Evolutionary conservation across 1,140 invertebrate genomes (phyloP).

Genomic region (Theocolax elegans): DNA sequence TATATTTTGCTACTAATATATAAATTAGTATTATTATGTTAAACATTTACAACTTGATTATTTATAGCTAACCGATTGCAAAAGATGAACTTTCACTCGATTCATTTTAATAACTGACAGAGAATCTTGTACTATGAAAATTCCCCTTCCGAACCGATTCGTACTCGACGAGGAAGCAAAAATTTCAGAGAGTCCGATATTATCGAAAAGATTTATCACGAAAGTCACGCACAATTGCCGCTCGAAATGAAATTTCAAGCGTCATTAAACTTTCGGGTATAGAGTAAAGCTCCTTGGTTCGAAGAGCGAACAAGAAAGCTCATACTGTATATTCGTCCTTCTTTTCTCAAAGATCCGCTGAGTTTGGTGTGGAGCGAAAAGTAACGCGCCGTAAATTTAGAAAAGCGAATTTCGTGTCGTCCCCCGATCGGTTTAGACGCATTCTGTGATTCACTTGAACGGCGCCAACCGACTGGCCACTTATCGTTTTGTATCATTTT

Average conservation of each 20-base stretch:
- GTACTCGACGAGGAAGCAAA: background rate
- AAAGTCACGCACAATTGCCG: background rate
- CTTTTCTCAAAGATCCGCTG: background rate
- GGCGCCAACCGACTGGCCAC: too few species aligned
- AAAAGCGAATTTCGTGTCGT: background rate
- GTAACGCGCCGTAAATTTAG: conserved; percentile 6
- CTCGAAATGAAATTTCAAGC: conserved; percentile 35
- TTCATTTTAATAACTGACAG: background rate
- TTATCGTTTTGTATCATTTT: background rate
- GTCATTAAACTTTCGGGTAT: conserved; percentile 10
- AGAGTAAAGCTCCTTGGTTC: too few species aligned
- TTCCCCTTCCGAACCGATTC: background rate
- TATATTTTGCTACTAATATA: too few species aligned
- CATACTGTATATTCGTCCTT: background rate
- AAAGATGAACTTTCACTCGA: background rate
- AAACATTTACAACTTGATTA: too few species aligned
- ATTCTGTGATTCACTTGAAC: background rate
- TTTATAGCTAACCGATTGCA: too few species aligned
- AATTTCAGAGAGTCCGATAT: background rate
- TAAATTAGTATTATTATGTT: too few species aligned
- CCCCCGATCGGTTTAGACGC: too few species aligned
- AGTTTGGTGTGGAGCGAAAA: background rate
- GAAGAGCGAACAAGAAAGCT: too few species aligned
- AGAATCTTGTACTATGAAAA: background rate
- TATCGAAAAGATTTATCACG: conserved; percentile 8